A percentile compares a stretch with the other conserved stretches of the same genome.
Conservation (phyloP, 2,888 invertebrate species). For the Eristalis arbustorum region DNA sequence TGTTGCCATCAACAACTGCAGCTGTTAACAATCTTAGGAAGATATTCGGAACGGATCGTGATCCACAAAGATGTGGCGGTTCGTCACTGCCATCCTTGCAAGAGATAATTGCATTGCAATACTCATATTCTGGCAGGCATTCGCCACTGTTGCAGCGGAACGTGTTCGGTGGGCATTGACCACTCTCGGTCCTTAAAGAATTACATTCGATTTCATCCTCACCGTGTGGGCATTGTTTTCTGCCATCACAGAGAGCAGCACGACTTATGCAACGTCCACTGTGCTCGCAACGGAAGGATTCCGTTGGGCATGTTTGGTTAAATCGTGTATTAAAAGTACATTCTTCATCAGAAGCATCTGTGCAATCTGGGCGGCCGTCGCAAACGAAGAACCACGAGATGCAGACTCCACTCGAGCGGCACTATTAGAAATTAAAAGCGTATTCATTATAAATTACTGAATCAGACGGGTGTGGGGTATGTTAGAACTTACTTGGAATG, state of each 20-base stretch:
- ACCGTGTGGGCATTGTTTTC: conserved; percentile 87
- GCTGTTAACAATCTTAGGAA: conserved; percentile 78
- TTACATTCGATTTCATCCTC: conserved; percentile 88
- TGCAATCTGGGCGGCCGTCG: conserved; percentile 89
- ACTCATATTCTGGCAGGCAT: conserved; percentile 93
- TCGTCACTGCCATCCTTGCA: conserved; percentile 95
- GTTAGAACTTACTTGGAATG: conserved; percentile 84
- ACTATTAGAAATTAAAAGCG: conserved; percentile 82
- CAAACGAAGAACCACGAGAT: conserved; percentile 97
- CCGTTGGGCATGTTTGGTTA: conserved; percentile 83
- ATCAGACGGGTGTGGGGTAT: conserved; percentile 74
- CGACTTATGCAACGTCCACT: conserved; percentile 88
- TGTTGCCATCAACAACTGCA: conserved; percentile 72
- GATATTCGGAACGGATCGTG: conserved; percentile 80
- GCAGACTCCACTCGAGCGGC: conserved; percentile 91
- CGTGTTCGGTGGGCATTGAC: conserved; percentile 88
- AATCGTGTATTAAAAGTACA: conserved; percentile 82
- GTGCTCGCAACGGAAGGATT: conserved; percentile 86
- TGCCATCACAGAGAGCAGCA: conserved; percentile 90
- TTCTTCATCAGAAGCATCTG: conserved; percentile 93
- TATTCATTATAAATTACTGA: conserved; percentile 63
- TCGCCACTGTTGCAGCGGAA: conserved; percentile 93
- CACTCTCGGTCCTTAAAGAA: conserved; percentile 81
- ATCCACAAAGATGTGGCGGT: conserved; percentile 87
- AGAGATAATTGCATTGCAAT: conserved; percentile 93